Conservation (phyloP, 2,113 vertebrate genomes). For the Azemiops feae region DNA sequence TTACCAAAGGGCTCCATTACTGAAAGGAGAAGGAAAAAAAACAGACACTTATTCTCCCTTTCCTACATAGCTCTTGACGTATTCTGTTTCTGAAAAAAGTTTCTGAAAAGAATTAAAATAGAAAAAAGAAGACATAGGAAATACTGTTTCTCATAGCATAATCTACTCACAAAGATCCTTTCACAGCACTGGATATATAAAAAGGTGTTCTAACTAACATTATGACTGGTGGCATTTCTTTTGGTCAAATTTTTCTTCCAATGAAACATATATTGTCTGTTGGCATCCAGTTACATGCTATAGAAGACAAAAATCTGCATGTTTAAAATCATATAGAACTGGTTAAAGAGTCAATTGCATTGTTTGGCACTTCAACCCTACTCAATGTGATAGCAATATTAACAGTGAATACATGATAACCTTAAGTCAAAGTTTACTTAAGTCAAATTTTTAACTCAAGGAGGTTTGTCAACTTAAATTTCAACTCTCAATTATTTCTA, state of each 20-base stretch:
- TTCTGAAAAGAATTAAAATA: background rate
- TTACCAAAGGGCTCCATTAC: background rate
- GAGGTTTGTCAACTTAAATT: background rate
- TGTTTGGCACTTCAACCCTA: background rate
- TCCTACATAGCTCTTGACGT: too few relatives aligned
- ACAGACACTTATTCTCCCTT: background rate
- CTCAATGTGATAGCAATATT: background rate
- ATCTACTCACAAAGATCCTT: background rate
- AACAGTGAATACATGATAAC: background rate
- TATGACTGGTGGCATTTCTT: conserved; percentile 15
- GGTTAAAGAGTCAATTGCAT: background rate
- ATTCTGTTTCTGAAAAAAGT: background rate
- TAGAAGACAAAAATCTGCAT: background rate
- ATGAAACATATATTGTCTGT: background rate
- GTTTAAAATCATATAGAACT: background rate
- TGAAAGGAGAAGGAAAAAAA: background rate
- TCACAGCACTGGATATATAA: background rate
- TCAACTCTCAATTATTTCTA: background rate
- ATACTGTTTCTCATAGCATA: background rate
- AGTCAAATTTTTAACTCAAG: background rate
- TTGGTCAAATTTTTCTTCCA: conserved; percentile 13
- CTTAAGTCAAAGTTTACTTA: background rate
- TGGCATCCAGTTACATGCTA: background rate
- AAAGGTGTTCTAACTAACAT: background rate
- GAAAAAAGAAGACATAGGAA: background rate